Conservation (phyloP, 92 coral and sea anemone species). For the Umimayanthus kanabou region DNA sequence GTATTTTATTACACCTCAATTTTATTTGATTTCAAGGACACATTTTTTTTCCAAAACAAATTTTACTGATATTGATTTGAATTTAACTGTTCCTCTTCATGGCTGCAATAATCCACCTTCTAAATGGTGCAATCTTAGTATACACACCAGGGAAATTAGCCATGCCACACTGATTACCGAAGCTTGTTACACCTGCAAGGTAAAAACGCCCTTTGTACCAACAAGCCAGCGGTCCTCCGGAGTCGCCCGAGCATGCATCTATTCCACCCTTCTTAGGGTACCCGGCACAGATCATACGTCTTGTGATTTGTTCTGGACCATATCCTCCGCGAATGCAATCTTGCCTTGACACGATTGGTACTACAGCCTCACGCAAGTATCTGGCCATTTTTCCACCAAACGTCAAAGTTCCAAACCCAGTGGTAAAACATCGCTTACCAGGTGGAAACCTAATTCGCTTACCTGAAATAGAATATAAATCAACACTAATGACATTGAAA, state of each 20-base stretch:
- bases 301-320: conserved; percentile 34
- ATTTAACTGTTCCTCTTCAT: no score
- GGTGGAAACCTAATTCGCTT: conserved; percentile 34
- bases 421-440: conserved; percentile 46
- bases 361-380: conserved; percentile 31
- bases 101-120: conserved; percentile 40
- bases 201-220: conserved; percentile 43
- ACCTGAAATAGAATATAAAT: background rate
- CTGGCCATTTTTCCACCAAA: conserved; percentile 9
- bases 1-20: no score
- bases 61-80: no score
- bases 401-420: conserved; percentile 41
- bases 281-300: conserved; percentile 51
- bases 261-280: conserved; percentile 36
- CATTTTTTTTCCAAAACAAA: no score
- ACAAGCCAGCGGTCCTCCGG: conserved; percentile 52
- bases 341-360: conserved; percentile 37
- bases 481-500: no score
- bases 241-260: conserved; percentile 54
- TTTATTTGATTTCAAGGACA: no score
- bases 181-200: conserved; percentile 51
- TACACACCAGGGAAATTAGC: conserved; percentile 45
- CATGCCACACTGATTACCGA: conserved; percentile 41
- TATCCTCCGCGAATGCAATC: conserved; percentile 42
- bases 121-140: conserved; percentile 41